A percentile compares a stretch with the other conserved stretches of the same genome.
phyloP scores from a whole-genome alignment of 2,113 vertebrate genomes.

The Elgaria multicarinata region DNA sequence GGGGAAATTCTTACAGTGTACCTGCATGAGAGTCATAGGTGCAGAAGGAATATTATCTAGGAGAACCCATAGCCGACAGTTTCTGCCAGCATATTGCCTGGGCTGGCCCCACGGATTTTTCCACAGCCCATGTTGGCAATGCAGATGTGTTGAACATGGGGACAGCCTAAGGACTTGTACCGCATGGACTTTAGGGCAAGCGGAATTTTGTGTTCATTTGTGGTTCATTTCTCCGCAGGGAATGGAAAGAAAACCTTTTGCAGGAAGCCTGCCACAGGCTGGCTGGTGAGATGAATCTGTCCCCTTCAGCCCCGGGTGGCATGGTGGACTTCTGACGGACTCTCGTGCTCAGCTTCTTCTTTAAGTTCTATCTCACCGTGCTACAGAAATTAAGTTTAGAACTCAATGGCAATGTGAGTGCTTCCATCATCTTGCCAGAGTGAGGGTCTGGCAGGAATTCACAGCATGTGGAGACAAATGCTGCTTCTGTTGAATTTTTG shows the following conservation, averaged over 20 bases:
- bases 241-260: conserved; percentile 88
- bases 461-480: background rate
- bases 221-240: conserved; percentile 72
- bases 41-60: background rate
- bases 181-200: background rate
- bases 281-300: conserved; percentile 84
- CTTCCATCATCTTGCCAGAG: background rate
- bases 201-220: background rate
- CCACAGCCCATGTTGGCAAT: no score
- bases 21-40: background rate
- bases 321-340: conserved; percentile 92
- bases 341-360: conserved; percentile 93
- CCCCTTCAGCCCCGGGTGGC: conserved; percentile 86
- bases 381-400: conserved; percentile 81
- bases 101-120: background rate
- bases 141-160: background rate
- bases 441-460: background rate
- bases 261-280: conserved; percentile 83
- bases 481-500: background rate
- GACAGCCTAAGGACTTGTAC: background rate
- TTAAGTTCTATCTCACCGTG: conserved; percentile 95
- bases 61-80: background rate
- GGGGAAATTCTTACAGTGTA: background rate
- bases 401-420: conserved; percentile 69
- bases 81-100: background rate